Percentiles rank a stretch among this genome's conserved stretches.
These are phyloP conservation scores for Calephelis nemesis DNA, from an alignment of 1,140 invertebrate species.

Conservation along the genomic window DNA sequence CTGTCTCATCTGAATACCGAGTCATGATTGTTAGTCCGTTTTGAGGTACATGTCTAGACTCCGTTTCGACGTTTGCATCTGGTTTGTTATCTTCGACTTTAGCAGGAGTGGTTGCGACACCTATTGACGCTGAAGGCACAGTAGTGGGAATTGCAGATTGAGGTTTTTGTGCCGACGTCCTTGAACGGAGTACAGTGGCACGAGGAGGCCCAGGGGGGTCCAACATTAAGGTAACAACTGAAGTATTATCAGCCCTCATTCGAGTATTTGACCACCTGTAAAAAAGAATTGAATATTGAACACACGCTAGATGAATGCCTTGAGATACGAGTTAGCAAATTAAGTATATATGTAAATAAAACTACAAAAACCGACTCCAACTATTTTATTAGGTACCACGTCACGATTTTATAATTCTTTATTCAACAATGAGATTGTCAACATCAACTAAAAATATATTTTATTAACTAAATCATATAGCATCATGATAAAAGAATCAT, in stretches of 20 bases:
- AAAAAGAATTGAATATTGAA: slow-evolving; percentile 25
- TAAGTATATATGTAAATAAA: too few species aligned
- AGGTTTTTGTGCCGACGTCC: slow-evolving; percentile 44
- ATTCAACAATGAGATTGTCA: too few species aligned
- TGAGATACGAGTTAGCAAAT: background rate
- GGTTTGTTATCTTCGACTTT: slow-evolving; percentile 33
- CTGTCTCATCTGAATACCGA: slow-evolving; percentile 56
- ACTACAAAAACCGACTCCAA: too few species aligned
- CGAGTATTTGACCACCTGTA: slow-evolving; percentile 86
- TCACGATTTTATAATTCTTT: too few species aligned
- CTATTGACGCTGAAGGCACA: slow-evolving; percentile 29
- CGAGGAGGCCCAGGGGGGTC: slow-evolving; percentile 93
- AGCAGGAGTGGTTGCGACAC: slow-evolving; percentile 23
- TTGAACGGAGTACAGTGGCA: slow-evolving; percentile 80
- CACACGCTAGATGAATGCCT: background rate
- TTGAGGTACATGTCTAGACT: slow-evolving; percentile 48
- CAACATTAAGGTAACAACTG: slow-evolving; percentile 94
- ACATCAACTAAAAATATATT: too few species aligned
- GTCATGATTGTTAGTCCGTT: slow-evolving; percentile 72
- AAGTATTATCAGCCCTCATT: slow-evolving; percentile 96
- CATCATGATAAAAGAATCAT: too few species aligned
- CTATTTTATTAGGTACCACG: too few species aligned
- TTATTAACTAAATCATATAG: too few species aligned
- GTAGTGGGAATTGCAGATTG: slow-evolving; percentile 30
- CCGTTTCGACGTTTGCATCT: slow-evolving; percentile 27